Percentiles rank a stretch among this genome's conserved stretches.
Evolutionary conservation across 2,113 vertebrate species (phyloP).

Genomic region (Ciconia stormi): DNA sequence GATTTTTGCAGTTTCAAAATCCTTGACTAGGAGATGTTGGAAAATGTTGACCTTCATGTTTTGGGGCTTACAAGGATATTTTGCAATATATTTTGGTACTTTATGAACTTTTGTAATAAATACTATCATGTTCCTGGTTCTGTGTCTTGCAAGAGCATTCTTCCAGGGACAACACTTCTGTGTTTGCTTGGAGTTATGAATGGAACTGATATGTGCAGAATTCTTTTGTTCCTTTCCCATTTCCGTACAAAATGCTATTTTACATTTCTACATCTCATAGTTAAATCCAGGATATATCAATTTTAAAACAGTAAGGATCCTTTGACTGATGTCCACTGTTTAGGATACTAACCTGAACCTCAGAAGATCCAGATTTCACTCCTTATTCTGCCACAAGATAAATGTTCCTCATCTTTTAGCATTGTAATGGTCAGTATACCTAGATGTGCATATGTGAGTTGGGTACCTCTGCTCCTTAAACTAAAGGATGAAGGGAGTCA

Average conservation of each 20-base stretch:
- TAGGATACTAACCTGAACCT: not conserved
- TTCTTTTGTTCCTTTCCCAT: slow-evolving; percentile 60
- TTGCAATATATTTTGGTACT: slow-evolving; percentile 58
- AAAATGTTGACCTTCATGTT: slow-evolving; percentile 55
- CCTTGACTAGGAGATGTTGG: slow-evolving; percentile 17
- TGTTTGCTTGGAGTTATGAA: slow-evolving; percentile 61
- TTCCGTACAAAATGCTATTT: slow-evolving; percentile 52
- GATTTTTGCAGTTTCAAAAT: slow-evolving; percentile 48
- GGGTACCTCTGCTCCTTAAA: not conserved
- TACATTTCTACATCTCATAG: slow-evolving; percentile 27
- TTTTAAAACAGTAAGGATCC: not conserved
- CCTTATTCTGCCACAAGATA: not conserved
- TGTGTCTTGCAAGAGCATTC: slow-evolving; percentile 58
- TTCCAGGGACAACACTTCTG: slow-evolving; percentile 59
- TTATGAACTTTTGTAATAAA: slow-evolving; percentile 65
- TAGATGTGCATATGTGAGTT: not conserved
- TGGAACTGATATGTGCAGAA: slow-evolving; percentile 63
- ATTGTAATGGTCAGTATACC: not conserved
- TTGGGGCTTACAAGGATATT: slow-evolving; percentile 51
- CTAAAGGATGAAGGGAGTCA: not conserved
- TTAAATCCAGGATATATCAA: not conserved
- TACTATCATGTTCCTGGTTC: slow-evolving; percentile 49
- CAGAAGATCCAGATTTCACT: not conserved
- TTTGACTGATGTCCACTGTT: not conserved
- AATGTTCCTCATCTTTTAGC: not conserved